Percentiles rank a stretch among this genome's conserved stretches.
These are phyloP conservation scores for Zygothrica quintamaculata DNA, from an alignment of 2,888 invertebrate genomes.

Conservation along the genomic window DNA sequence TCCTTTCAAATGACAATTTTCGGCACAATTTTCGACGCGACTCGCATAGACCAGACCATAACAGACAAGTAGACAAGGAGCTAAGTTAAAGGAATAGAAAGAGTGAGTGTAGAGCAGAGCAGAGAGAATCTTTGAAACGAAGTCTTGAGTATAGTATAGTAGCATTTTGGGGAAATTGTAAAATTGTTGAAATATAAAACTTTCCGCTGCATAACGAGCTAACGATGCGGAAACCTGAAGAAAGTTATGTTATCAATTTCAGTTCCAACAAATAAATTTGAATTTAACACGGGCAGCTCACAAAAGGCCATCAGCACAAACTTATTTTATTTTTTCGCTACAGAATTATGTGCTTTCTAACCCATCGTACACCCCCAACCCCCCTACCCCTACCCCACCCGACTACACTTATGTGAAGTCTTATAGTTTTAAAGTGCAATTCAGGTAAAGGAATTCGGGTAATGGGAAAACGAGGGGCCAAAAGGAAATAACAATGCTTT, in stretches of 20 bases:
- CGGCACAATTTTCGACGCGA: constrained; percentile 71
- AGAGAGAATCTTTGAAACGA: not conserved
- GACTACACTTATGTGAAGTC: not conserved
- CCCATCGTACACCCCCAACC: not conserved
- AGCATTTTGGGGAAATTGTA: constrained; percentile 62
- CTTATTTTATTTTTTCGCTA: constrained; percentile 8
- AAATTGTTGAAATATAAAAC: constrained; percentile 82
- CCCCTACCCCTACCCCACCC: not conserved
- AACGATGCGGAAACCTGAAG: constrained; percentile 84
- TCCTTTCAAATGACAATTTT: constrained; percentile 75
- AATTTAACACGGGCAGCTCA: constrained; percentile 77
- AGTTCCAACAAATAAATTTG: constrained; percentile 83
- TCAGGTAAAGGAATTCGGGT: not conserved
- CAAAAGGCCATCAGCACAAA: constrained; percentile 46
- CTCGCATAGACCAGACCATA: constrained; percentile 26
- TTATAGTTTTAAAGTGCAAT: not conserved
- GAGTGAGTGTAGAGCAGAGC: not conserved
- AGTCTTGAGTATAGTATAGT: constrained; percentile 16
- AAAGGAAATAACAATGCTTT: not conserved
- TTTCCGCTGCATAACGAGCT: constrained; percentile 83
- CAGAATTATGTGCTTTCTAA: not conserved
- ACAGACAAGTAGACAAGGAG: not conserved
- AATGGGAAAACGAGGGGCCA: no score
- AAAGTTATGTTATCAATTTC: constrained; percentile 84
- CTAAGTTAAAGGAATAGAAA: not conserved